Conservation (phyloP, 2,888 invertebrate genomes). For the Cataglyphis cursor region DNA sequence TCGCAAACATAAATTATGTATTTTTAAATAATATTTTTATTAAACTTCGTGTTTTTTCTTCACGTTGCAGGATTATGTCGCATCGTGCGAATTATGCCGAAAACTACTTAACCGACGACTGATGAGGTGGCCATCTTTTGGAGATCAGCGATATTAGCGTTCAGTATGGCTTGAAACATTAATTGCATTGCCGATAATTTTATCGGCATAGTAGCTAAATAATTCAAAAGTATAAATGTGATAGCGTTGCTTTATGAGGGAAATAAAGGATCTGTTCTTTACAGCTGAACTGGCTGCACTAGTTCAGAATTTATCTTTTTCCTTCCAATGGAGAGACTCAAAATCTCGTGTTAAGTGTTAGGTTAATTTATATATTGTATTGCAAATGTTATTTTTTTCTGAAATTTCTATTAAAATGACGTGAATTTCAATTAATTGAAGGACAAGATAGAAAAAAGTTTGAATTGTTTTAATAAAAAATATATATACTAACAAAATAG, state of each 20-base stretch:
- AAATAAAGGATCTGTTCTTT: too few species aligned
- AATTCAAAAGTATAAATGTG: background rate
- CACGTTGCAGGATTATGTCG: background rate
- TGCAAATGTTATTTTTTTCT: background rate
- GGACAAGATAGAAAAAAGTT: background rate
- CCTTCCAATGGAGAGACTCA: too few species aligned
- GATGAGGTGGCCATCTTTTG: too few species aligned
- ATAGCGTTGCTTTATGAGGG: background rate
- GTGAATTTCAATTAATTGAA: background rate
- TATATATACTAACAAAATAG: background rate
- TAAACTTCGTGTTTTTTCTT: background rate
- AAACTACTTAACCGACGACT: too few species aligned
- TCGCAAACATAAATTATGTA: background rate
- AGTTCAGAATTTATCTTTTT: too few species aligned
- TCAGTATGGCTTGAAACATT: background rate
- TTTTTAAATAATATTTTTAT: background rate
- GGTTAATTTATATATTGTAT: background rate
- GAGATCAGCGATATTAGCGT: too few species aligned
- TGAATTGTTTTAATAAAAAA: conserved; percentile 9
- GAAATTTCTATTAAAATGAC: background rate
- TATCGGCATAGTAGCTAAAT: background rate
- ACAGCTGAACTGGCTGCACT: too few species aligned
- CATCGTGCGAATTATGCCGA: background rate
- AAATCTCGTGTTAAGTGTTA: background rate
- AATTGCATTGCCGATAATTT: background rate